Evolutionary conservation across 2,888 invertebrate species (phyloP).

Genomic region (Catocala nupta): DNA sequence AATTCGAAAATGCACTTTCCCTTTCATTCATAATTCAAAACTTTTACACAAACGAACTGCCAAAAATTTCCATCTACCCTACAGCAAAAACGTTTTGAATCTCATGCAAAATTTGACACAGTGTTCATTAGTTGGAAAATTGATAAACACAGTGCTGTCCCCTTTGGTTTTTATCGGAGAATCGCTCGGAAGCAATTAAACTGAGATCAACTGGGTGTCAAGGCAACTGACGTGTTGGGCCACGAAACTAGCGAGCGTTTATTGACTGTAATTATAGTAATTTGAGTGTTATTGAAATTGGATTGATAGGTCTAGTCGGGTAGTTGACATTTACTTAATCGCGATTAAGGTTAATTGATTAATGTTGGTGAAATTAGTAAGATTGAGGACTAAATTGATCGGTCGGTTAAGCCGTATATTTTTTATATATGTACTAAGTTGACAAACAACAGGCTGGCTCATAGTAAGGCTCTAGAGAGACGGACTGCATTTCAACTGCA

Average conservation of each 20-base stretch:
- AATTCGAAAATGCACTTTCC: too few relatives aligned
- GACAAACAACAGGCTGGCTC: too few relatives aligned
- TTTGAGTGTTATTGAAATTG: constrained; percentile 16
- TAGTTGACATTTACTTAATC: constrained; percentile 11
- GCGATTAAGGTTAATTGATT: not conserved
- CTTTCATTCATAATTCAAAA: too few relatives aligned
- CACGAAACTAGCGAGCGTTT: constrained; percentile 40
- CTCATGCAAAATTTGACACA: constrained; percentile 22
- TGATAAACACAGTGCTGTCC: constrained; percentile 27
- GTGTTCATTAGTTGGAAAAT: constrained; percentile 25
- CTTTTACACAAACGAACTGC: not conserved
- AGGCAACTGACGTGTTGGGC: constrained; percentile 52
- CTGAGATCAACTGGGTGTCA: constrained; percentile 59
- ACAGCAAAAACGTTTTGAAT: constrained; percentile 15
- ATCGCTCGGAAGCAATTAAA: constrained; percentile 69
- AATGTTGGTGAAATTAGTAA: not conserved
- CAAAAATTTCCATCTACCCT: not conserved
- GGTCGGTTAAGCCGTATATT: too few relatives aligned
- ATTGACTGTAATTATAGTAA: constrained; percentile 23
- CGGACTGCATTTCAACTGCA: too few relatives aligned
- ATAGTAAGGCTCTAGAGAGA: too few relatives aligned
- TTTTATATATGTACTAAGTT: too few relatives aligned
- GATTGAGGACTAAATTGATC: too few relatives aligned
- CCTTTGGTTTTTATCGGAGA: constrained; percentile 58
- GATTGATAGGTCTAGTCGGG: constrained; percentile 21